Conservation (phyloP, 2,113 vertebrate genomes). For the Pluvianellus socialis region DNA sequence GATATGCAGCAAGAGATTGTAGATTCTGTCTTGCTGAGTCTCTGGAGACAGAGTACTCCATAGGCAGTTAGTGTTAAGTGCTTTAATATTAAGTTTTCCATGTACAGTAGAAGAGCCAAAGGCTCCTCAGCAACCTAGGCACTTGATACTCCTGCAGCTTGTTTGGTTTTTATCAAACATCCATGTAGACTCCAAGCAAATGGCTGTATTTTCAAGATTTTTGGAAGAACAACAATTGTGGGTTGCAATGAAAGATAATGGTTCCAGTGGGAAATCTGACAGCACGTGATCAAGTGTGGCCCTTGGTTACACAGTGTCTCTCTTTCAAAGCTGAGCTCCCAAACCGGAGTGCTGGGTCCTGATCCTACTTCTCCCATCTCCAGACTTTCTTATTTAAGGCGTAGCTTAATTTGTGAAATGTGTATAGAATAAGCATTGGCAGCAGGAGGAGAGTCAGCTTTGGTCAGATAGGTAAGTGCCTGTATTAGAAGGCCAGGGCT, state of each 20-base stretch:
- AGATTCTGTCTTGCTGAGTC: background rate
- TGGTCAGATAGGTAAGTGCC: background rate
- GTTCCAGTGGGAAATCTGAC: background rate
- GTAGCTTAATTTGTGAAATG: background rate
- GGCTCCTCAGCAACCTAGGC: background rate
- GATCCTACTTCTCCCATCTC: background rate
- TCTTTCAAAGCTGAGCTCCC: background rate
- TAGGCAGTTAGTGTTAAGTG: background rate
- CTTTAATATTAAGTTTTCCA: background rate
- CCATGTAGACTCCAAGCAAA: background rate
- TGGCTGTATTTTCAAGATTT: background rate
- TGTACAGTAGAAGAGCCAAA: background rate
- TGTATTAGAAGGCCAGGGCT: background rate
- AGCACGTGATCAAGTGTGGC: background rate
- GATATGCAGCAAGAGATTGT: background rate
- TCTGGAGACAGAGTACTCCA: background rate
- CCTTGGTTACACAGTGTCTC: background rate
- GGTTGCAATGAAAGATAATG: background rate
- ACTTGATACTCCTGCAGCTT: background rate
- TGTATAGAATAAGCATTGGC: background rate
- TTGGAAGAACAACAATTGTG: fast-evolving
- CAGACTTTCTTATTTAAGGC: background rate
- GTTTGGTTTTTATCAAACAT: background rate
- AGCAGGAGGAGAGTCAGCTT: background rate
- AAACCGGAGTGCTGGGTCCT: background rate